Base-by-base conservation (phyloP, 2,888 invertebrate genomes). In the Helicoverpa assulta region DNA sequence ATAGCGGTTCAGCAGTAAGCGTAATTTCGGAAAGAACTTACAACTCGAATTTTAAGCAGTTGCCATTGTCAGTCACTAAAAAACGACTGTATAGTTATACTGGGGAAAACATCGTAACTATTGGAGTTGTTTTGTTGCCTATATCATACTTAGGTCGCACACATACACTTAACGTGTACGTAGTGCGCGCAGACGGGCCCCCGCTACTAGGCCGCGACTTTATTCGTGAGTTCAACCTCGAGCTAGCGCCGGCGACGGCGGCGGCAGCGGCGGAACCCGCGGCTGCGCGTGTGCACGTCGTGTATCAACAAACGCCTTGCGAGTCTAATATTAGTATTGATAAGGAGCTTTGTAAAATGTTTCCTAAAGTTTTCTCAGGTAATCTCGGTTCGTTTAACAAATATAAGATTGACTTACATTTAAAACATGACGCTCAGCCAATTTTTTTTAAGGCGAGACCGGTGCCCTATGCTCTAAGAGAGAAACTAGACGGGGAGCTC, bases 401-500 rank as follows among this genome's bases (percentile, higher is more conserved):
- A 19, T 56, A 56, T 40, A 40, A 37, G 37, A 56, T 56, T 19
- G 56, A 56, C 10, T 56, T 56, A 40, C 33, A 56, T 10, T 56
- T 56, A 37, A 56, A 56, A 56, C 37, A 37, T 4, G 56, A 56
- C 1, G 33, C 40, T 1, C 69, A 59, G 33, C 73, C 70, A 14
- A 55, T 71, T 52, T 75, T 70, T 63, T 29, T 63, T 29, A 58
- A 58, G 47, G 65, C 78, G 2, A 65, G 74, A 5, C 72, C 78
- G 8, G 66, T 73, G n/a, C 59, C 70, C 0, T 76, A 43, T 21
- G 73, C 18, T 63, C 21, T 26, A 26, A 26, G 26, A 26, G 26
- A 26, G 26, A 26, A 26, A 26, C 26, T 26, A 26, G 26, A 26
- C 26, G 26, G 26, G 26, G 26, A 26, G 26, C 26, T 26, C 26